Conservation (phyloP, 2,888 invertebrate genomes). For the Diarsia brunnea region DNA sequence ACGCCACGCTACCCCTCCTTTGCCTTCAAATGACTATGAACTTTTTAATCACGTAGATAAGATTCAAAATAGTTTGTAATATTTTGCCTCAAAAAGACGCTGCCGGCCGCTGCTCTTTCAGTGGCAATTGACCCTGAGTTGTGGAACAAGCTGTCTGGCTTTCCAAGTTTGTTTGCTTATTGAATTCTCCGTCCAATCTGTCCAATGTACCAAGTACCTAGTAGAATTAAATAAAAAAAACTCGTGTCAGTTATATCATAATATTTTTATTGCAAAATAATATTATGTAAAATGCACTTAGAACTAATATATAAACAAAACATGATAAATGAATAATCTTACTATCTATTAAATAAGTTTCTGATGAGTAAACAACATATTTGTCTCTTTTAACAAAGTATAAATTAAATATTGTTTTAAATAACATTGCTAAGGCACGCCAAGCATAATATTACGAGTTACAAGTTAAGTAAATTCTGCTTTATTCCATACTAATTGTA, state of each 20-base stretch:
- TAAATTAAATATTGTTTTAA: slow-evolving; percentile 18
- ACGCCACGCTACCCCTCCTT: too few species aligned
- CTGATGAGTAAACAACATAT: slow-evolving; percentile 30
- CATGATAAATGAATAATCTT: slow-evolving; percentile 6
- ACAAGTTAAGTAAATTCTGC: neutral
- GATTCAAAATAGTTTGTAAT: too few species aligned
- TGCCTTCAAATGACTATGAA: too few species aligned
- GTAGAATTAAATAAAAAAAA: slow-evolving; percentile 8
- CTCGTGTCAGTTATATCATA: neutral
- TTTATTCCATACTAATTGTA: neutral
- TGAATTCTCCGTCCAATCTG: too few species aligned
- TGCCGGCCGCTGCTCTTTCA: too few species aligned
- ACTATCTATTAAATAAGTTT: slow-evolving; percentile 28
- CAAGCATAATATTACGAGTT: slow-evolving; percentile 12
- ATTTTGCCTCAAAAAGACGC: too few species aligned
- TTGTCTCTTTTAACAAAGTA: slow-evolving; percentile 34
- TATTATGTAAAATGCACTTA: slow-evolving; percentile 35
- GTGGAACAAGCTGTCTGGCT: too few species aligned
- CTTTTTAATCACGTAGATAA: too few species aligned
- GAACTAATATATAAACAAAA: slow-evolving; percentile 11
- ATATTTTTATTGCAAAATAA: slow-evolving; percentile 54
- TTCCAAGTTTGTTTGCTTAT: too few species aligned
- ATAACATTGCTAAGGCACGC: slow-evolving; percentile 54
- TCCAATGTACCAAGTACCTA: too few species aligned
- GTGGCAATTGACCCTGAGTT: too few species aligned